Percentiles rank a stretch among this genome's conserved stretches.
Evolutionary conservation across 2,113 vertebrate genomes (phyloP).

Genomic region (Herpetotheres cachinnans): DNA sequence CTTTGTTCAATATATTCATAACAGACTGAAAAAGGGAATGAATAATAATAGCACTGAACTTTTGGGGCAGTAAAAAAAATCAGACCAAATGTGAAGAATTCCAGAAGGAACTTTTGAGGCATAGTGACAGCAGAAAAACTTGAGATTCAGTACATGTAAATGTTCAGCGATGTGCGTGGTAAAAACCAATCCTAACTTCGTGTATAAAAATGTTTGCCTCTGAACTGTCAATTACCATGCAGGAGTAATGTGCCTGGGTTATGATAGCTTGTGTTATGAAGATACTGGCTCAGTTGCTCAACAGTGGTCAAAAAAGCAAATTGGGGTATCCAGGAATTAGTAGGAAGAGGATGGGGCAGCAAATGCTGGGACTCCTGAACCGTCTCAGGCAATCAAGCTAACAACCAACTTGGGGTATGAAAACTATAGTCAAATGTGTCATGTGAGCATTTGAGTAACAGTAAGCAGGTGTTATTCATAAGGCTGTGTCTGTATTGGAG

Average conservation of each 20-base stretch:
- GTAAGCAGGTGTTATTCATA: not conserved
- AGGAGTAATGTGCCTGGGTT: not conserved
- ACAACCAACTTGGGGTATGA: rapidly evolving
- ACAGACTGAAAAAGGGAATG: not conserved
- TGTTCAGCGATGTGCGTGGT: rapidly evolving
- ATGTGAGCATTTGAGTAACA: not conserved
- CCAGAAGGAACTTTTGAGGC: not conserved
- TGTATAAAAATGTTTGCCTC: not conserved
- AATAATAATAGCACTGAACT: not conserved
- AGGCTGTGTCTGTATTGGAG: not conserved
- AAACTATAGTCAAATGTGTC: not conserved
- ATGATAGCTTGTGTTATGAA: not conserved
- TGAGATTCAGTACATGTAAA: not conserved
- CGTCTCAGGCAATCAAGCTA: not conserved
- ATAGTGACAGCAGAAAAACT: not conserved
- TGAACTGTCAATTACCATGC: not conserved
- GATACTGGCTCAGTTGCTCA: not conserved
- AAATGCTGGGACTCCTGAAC: not conserved
- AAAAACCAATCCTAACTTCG: not conserved
- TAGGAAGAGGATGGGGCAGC: not conserved
- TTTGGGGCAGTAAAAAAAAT: not conserved
- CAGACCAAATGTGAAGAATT: not conserved
- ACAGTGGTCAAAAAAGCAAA: not conserved
- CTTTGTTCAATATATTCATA: not conserved
- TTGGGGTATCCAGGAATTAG: not conserved